Base-by-base conservation (phyloP, 2,888 invertebrate genomes). In the Carcina quercana region DNA sequence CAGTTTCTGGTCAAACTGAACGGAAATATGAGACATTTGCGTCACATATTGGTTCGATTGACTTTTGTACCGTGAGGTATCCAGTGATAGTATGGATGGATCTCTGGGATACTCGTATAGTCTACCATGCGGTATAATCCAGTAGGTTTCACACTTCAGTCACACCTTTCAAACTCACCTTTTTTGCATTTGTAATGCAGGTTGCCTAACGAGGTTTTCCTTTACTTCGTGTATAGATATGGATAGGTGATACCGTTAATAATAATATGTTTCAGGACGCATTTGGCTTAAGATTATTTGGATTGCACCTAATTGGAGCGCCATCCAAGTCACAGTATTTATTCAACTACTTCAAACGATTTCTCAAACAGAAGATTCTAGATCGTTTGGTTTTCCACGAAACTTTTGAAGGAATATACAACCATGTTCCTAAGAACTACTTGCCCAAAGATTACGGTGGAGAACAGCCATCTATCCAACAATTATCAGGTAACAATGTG, bases 231-330 rank as follows among this genome's bases (percentile, higher is more conserved):
- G 15, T 25, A 20, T 8, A 8, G n/a, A 4, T 7, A 11, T 15
- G 5, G n/a, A 28, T 15, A 13, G 28, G 17, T 10, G 3, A 5
- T 3, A 10, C 11, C 8, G 13, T 17, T 14, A n/a, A n/a, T n/a
- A 27, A 40, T 47, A 17, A 14, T 35, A 12, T 34, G 12, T 29
- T n/a, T 19, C 54, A 86, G 86, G 83, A 83, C 48, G 84, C 85
- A 0, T 61, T 72, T 7, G 74, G 82, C 1, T 50, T 69, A 3
- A 63, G 72, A 31, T 49, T 86, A 0, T 59, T 63, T 14, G 66
- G 64, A 0, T 68, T 86, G 6, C 85, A 86, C 38, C 44, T 83
- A 0, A 31, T 86, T 0, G 84, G 85, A 34, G 60, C 73, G 0
- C 75, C 75, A 0, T 44, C 54, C 2, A 50, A 70, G 1, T 48